Evolutionary conservation across 1,140 invertebrate species (phyloP).

Genomic region (Halesus radiatus): DNA sequence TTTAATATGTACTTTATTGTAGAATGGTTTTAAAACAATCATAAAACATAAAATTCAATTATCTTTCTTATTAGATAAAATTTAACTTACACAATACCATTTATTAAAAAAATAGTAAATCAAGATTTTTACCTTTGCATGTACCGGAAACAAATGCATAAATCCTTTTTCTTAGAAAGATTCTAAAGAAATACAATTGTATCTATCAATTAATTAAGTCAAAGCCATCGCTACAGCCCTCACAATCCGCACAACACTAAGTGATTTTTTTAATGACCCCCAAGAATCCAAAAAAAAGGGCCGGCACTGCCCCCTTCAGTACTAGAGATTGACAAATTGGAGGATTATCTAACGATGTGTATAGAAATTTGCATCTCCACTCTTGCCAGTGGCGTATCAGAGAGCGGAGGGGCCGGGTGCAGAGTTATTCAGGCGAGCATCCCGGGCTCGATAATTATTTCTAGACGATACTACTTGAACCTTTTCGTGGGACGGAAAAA

Average conservation of each 20-base stretch:
- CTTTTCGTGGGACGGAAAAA: slow-evolving; percentile 37
- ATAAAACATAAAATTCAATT: too few relatives aligned
- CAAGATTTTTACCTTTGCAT: too few relatives aligned
- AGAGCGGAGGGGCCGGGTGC: not conserved
- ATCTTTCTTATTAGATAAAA: too few relatives aligned
- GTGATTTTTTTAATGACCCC: slow-evolving; percentile 5
- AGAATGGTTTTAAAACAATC: too few relatives aligned
- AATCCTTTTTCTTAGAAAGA: too few relatives aligned
- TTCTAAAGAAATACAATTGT: not conserved
- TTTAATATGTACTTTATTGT: too few relatives aligned
- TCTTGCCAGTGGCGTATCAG: slow-evolving; percentile 26
- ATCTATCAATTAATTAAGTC: not conserved
- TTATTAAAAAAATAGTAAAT: too few relatives aligned
- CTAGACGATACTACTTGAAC: slow-evolving; percentile 41
- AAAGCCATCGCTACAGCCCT: not conserved
- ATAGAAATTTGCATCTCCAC: slow-evolving; percentile 56
- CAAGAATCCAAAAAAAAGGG: not conserved
- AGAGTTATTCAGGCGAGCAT: slow-evolving; percentile 43
- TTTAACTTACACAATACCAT: too few relatives aligned
- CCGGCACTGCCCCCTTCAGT: slow-evolving; percentile 33
- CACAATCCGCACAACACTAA: not conserved
- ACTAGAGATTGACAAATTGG: slow-evolving; percentile 59
- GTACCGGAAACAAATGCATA: too few relatives aligned
- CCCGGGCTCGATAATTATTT: slow-evolving; percentile 38
- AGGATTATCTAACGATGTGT: slow-evolving; percentile 59